Percentiles rank a stretch among this genome's conserved stretches.
Evolutionary conservation across 2,888 invertebrate genomes (phyloP).

Genomic region (Oscheius myriophilus): DNA sequence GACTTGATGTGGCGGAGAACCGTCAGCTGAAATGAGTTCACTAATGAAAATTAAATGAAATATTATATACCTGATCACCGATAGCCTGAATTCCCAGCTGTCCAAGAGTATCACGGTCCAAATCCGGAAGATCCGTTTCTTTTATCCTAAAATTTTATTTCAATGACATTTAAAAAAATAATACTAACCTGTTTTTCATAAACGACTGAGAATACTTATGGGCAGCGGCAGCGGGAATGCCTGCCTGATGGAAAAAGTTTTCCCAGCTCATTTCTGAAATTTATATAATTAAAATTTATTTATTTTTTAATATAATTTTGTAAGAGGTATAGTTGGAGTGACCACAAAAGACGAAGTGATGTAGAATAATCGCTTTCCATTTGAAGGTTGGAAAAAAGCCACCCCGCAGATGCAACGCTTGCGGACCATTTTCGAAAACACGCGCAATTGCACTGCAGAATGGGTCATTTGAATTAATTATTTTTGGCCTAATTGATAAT

Average conservation of each 20-base stretch:
- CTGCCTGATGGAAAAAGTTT: constrained; percentile 46
- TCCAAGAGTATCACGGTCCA: constrained; percentile 53
- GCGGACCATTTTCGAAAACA: too few species aligned
- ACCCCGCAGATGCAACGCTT: too few species aligned
- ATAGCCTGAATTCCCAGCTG: constrained; percentile 56
- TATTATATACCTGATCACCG: constrained; percentile 52
- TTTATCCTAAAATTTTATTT: constrained; percentile 41
- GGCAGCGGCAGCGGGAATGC: constrained; percentile 49
- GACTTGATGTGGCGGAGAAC: constrained; percentile 11
- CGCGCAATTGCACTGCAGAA: too few species aligned
- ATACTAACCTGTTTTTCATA: constrained; percentile 36
- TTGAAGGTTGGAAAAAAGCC: too few species aligned
- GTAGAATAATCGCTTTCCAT: too few species aligned
- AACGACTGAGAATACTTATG: constrained; percentile 40
- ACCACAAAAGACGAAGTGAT: too few species aligned
- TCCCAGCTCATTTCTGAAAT: constrained; percentile 31
- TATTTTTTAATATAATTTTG: too few species aligned
- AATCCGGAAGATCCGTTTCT: constrained; percentile 52
- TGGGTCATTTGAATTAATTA: too few species aligned
- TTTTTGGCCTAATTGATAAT: too few species aligned
- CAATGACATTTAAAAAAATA: not conserved
- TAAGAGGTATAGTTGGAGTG: too few species aligned
- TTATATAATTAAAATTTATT: not conserved
- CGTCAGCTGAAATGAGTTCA: constrained; percentile 2
- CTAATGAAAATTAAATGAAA: constrained; percentile 5